These are phyloP conservation scores for Gymnocheta viridis DNA, from an alignment of 2,888 invertebrate species.

Conservation along the genomic window DNA sequence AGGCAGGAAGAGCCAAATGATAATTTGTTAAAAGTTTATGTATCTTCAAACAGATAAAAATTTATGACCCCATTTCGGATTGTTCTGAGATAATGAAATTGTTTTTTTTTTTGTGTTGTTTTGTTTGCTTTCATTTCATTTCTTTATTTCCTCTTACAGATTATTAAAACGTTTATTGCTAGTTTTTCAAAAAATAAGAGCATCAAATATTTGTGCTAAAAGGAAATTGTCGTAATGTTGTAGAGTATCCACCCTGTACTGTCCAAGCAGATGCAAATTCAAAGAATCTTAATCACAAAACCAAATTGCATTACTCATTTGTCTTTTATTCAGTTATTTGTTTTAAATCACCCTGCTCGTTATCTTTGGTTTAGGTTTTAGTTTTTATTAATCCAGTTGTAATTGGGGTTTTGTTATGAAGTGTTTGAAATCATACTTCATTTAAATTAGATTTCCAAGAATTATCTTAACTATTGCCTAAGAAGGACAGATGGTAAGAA, in stretches of 20 bases:
- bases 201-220: neutral
- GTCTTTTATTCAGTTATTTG: neutral
- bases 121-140: neutral
- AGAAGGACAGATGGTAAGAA: neutral
- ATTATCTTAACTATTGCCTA: neutral
- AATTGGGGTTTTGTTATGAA: slow-evolving; percentile 11
- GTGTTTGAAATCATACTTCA: slow-evolving; percentile 30
- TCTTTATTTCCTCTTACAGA: neutral
- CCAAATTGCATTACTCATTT: neutral
- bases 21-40: slow-evolving; percentile 54
- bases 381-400: neutral
- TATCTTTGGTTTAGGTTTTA: too few species aligned
- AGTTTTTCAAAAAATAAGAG: slow-evolving; percentile 2
- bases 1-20: slow-evolving; percentile 6
- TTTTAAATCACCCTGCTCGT: too few species aligned
- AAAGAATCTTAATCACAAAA: neutral
- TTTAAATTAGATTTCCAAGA: slow-evolving; percentile 14
- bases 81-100: slow-evolving; percentile 64
- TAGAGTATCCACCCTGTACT: neutral
- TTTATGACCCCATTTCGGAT: slow-evolving; percentile 65
- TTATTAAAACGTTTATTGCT: neutral
- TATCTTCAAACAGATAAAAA: slow-evolving; percentile 56
- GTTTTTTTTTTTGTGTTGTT: slow-evolving; percentile 5
- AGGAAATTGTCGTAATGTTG: neutral
- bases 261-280: neutral